Conservation (phyloP, 2,888 invertebrate species). For the Andrena camellia region DNA sequence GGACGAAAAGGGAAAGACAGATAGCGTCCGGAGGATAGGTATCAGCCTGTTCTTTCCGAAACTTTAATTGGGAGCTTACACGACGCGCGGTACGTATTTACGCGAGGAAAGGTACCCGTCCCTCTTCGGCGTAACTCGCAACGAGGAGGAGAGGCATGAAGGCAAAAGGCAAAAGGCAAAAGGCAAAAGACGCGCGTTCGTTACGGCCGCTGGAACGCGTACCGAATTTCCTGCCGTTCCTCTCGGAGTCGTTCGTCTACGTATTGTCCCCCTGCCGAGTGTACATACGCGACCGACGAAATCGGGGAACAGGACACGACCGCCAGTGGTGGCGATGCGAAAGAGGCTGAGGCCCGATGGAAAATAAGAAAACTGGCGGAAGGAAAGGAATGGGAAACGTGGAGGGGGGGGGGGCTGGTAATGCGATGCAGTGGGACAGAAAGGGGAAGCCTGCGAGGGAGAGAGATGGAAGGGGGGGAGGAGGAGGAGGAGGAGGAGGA, state of each 20-base stretch:
- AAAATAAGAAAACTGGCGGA: constrained; percentile 25
- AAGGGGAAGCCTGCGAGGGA: constrained; percentile 27
- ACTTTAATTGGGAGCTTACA: constrained; percentile 74
- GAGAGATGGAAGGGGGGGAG: constrained; percentile 2
- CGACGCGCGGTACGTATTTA: constrained; percentile 68
- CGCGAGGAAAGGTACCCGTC: constrained; percentile 52
- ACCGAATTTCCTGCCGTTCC: constrained; percentile 10
- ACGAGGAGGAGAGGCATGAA: constrained; percentile 23
- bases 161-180: neutral
- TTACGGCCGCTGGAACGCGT: constrained; percentile 49
- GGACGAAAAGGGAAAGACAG: constrained; percentile 56
- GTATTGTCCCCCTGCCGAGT: neutral
- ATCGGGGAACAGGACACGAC: neutral
- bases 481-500: constrained; percentile 32
- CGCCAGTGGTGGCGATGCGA: neutral
- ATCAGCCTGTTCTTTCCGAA: constrained; percentile 62
- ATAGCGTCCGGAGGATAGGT: constrained; percentile 59
- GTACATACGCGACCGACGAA: neutral
- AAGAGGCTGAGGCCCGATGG: neutral
- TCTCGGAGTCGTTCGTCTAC: neutral
- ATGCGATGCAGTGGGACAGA: constrained; percentile 21
- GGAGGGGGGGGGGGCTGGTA: neutral
- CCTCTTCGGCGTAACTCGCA: constrained; percentile 17
- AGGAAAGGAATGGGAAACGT: neutral
- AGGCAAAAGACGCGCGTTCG: constrained; percentile 41